Conservation (phyloP, 2,888 invertebrate genomes). For the Dryomyza anilis region DNA sequence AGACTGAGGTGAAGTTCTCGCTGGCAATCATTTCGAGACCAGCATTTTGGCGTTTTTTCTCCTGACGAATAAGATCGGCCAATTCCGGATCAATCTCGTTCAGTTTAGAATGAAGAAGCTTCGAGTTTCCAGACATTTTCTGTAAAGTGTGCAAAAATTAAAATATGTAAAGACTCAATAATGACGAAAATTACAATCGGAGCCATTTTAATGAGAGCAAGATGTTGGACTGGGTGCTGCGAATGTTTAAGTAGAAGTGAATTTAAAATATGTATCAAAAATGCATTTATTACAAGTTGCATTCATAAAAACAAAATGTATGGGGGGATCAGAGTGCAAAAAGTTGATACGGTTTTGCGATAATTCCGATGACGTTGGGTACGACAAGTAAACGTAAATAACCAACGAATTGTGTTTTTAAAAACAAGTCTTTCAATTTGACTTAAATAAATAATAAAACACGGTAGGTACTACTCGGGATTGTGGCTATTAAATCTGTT, state of each 20-base stretch:
- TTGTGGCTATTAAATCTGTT: too few relatives aligned
- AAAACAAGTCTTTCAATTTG: too few relatives aligned
- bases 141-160: slow-evolving; percentile 27
- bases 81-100: slow-evolving; percentile 88
- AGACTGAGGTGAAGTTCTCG: slow-evolving; percentile 91
- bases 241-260: not conserved
- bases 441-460: too few relatives aligned
- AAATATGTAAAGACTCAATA: not conserved
- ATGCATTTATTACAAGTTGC: not conserved
- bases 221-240: not conserved
- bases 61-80: slow-evolving; percentile 78
- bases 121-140: slow-evolving; percentile 55
- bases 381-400: too few relatives aligned
- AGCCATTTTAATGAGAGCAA: not conserved
- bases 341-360: not conserved
- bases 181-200: slow-evolving; percentile 2
- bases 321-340: slow-evolving; percentile 14
- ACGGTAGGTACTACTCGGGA: too few relatives aligned
- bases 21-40: slow-evolving; percentile 97
- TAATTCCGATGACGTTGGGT: not conserved
- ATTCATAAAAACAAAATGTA: not conserved
- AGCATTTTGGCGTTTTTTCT: slow-evolving; percentile 81
- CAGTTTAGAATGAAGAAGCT: slow-evolving; percentile 68
- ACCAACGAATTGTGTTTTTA: too few relatives aligned
- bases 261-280: not conserved